Base-by-base conservation (phyloP, 2,888 invertebrate genomes). In the Hirtodrosophila confusa region DNA sequence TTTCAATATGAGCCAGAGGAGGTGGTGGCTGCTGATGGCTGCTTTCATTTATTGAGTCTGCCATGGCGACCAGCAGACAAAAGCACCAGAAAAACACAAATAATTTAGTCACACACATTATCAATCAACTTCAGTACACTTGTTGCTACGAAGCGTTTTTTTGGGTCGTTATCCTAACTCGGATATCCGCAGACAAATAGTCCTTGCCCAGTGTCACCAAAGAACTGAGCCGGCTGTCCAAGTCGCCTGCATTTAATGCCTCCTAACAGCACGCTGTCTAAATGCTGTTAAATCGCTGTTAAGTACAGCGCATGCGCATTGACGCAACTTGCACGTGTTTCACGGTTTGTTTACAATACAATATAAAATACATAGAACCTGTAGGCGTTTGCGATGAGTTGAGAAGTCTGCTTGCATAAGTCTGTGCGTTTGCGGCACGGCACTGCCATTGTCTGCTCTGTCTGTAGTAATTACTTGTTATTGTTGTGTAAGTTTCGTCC, bases 101-200 rank as follows among this genome's bases (percentile, higher is more conserved):
- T 17, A 36, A n/a, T 12, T 53, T 44, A 6, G 12, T 6, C 35
- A 51, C 39, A 9, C 29, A 50, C 55, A 69, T 69, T 11, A 17
- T 50, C 12, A 24, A 35, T 53, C 33, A 4, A 41, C 35, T 51
- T 43, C 10, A 5, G 5, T 48, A 43, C 70, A 86, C 80, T 79
- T 83, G 76, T 79, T 86, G 72, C 86, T 78, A 68, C 45, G 57
- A 44, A 4, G 43, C 36, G 40, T 23, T 23, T 17, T 23, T 24
- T 7, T 9, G 2, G 11, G 4, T 11, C 29, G 31, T 9, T 11
- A n/a, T 17, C 29, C 8, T 36, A n/a, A n/a, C 12, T 48, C 7
- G 3, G 29, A 11, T 8, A 9, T 9, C 8, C 53, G 53, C 31
- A 39, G 35, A 9, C 11, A 17, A 7, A 45, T 27, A 17, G 40